Conservation (phyloP, 2,113 vertebrate species). For the Chiloscyllium plagiosum region DNA sequence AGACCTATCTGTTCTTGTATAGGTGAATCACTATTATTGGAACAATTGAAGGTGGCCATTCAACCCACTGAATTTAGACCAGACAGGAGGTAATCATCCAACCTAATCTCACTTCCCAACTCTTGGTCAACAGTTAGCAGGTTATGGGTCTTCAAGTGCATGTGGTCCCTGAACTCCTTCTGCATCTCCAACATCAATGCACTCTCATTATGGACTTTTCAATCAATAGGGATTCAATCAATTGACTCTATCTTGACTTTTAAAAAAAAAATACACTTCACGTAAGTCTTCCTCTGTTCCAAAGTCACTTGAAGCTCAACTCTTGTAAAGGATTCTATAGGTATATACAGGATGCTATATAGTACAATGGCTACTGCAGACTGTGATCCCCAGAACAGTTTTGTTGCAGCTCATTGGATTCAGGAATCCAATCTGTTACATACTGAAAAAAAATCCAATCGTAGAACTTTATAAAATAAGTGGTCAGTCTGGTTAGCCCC, state of each 20-base stretch:
- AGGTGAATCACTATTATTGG: neutral
- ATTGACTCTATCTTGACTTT: no score
- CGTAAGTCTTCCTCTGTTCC: no score
- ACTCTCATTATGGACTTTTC: neutral
- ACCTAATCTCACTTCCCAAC: no score
- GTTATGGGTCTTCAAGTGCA: no score
- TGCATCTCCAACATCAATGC: neutral
- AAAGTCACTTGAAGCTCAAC: neutral
- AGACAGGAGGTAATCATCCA: neutral
- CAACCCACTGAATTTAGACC: neutral
- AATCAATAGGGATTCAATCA: neutral
- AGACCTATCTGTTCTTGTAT: neutral
- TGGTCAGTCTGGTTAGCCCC: neutral
- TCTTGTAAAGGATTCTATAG: neutral
- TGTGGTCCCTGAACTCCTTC: neutral
- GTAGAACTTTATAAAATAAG: neutral
- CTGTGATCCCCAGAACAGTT: neutral
- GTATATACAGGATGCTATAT: neutral
- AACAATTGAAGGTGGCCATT: neutral
- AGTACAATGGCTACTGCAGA: neutral
- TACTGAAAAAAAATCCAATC: neutral
- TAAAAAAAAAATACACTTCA: no score
- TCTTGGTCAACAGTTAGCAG: no score
- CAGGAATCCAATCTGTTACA: neutral
- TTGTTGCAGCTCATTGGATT: neutral